Percentiles rank a stretch among this genome's conserved stretches.
phyloP scores from a whole-genome alignment of 2,888 invertebrate genomes.

The Trilocha varians region DNA sequence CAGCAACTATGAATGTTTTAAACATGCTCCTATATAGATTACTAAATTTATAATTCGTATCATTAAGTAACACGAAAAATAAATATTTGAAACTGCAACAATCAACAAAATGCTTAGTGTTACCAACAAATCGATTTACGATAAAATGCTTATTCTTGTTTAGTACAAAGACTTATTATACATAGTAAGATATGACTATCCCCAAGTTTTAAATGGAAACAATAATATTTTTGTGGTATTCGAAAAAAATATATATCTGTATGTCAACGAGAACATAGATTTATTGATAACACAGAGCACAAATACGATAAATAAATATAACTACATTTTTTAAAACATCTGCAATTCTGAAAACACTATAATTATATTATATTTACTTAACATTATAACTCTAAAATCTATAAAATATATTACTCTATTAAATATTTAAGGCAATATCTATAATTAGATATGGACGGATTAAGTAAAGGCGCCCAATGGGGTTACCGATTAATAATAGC shows the following conservation, averaged over 20 bases:
- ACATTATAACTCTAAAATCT: constrained; percentile 51
- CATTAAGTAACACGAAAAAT: constrained; percentile 41
- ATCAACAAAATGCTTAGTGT: constrained; percentile 35
- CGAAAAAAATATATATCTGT: no score
- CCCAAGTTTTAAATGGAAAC: no score
- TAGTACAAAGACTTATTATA: no score
- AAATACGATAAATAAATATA: constrained; percentile 33
- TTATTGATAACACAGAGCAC: not conserved
- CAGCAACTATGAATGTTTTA: constrained; percentile 29
- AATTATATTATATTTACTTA: constrained; percentile 58
- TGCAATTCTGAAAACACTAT: constrained; percentile 55
- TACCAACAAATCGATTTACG: constrained; percentile 24
- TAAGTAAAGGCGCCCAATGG: constrained; percentile 70
- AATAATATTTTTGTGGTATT: no score
- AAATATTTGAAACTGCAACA: constrained; percentile 46
- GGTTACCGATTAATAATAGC: constrained; percentile 70
- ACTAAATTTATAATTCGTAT: constrained; percentile 22
- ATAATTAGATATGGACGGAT: constrained; percentile 72
- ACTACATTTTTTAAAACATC: constrained; percentile 53
- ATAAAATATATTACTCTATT: constrained; percentile 74
- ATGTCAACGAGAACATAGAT: not conserved
- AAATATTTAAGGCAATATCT: constrained; percentile 74
- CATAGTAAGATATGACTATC: no score
- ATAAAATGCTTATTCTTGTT: no score
- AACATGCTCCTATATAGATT: constrained; percentile 22